phyloP scores from a whole-genome alignment of 2,888 invertebrate species.

The Euzetes globulus region DNA sequence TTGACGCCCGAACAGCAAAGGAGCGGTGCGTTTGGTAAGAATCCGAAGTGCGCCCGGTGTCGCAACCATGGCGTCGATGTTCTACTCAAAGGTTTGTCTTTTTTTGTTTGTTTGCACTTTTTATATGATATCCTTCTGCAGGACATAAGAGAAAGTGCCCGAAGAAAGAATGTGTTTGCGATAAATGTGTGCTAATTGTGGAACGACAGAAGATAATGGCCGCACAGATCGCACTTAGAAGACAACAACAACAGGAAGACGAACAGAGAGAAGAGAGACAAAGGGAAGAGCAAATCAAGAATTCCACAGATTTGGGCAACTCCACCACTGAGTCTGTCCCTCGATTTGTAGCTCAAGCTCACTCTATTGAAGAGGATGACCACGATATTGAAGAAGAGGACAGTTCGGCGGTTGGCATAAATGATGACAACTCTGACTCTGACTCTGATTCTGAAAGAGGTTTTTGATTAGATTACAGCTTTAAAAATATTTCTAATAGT shows the following conservation, averaged over 20 bases:
- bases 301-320: too few relatives aligned
- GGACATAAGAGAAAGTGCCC: conserved; percentile 35
- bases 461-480: too few relatives aligned
- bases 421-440: too few relatives aligned
- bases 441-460: too few relatives aligned
- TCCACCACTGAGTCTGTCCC: too few relatives aligned
- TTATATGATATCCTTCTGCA: neutral
- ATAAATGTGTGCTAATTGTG: conserved; percentile 34
- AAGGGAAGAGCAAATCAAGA: too few relatives aligned
- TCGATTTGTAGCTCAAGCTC: too few relatives aligned
- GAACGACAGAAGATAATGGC: conserved; percentile 37
- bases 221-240: conserved; percentile 36
- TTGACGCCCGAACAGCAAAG: neutral
- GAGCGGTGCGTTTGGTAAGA: neutral
- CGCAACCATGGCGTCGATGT: conserved; percentile 33
- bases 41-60: conserved; percentile 36
- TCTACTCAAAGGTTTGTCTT: conserved; percentile 18
- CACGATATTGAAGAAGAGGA: too few relatives aligned
- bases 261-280: conserved; percentile 5
- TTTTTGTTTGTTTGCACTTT: neutral
- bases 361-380: too few relatives aligned
- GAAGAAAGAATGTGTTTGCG: conserved; percentile 28
- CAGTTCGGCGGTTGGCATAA: too few relatives aligned
- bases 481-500: too few relatives aligned
- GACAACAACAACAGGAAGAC: conserved; percentile 36